A percentile compares a stretch with the other conserved stretches of the same genome.
Conservation (phyloP, 1,140 invertebrate genomes). For the Neotoxoptera formosana region DNA sequence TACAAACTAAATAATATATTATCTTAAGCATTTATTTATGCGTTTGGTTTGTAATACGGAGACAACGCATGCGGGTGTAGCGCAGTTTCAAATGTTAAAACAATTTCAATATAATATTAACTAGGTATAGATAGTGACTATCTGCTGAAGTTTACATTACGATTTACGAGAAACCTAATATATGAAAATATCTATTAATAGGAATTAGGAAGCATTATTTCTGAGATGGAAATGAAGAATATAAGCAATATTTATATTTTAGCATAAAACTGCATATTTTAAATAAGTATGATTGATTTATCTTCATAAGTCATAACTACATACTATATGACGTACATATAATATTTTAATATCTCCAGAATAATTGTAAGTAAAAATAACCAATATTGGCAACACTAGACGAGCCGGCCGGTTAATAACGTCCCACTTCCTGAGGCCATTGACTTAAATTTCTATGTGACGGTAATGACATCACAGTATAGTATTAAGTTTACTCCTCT, state of each 20-base stretch:
- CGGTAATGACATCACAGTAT: background rate
- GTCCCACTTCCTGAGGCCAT: background rate
- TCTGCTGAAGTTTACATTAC: background rate
- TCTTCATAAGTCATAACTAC: no score
- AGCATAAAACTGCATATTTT: background rate
- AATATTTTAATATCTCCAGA: background rate
- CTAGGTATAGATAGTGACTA: background rate
- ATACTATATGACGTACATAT: no score
- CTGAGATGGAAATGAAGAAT: background rate
- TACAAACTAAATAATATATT: no score
- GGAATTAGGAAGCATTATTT: background rate
- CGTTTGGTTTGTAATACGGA: no score
- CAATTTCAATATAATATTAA: background rate
- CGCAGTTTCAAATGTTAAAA: background rate
- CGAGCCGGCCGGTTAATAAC: background rate
- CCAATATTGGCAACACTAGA: conserved; percentile 36
- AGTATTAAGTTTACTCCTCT: background rate
- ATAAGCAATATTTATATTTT: background rate
- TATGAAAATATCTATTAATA: background rate
- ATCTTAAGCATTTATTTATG: no score
- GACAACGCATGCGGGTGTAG: no score
- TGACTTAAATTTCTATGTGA: background rate
- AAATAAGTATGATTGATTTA: background rate
- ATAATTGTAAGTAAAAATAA: background rate
- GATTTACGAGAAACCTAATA: background rate